Evolutionary conservation across 2,797 vertebrate genomes (phyloP), one percentile per base, ranked within the genome.

Genomic region (Etheostoma perlongum): DNA sequence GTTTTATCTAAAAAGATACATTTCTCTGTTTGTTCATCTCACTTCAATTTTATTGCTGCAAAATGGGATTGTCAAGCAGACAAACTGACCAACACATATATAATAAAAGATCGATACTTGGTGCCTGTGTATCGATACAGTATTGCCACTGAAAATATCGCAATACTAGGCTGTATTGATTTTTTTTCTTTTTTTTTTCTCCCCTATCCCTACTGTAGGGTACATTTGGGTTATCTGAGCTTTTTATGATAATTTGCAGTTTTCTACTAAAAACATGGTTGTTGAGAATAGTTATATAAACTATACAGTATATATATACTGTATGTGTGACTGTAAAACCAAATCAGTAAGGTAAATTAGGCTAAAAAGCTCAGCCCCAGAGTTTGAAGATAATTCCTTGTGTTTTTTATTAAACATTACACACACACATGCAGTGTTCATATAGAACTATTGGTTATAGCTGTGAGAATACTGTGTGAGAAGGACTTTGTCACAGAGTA

Each of bases 401-500:
- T 33, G 11, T 16, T n/a, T n/a, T 55, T 63, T 58, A 27, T 42
- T 21, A 6, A 36, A 36, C n/a, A 23, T 25, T 42, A 36, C n/a
- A 53, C 9, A 55, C 5, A 55, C 60, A 52, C 33, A 52, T 52
- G 36, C 16, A 48, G 3, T 55, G 30, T 48, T 61, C 10, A 46
- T n/a, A 33, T n/a, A 33, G n/a, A 61, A 44, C 25, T 59, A 53
- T 40, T 57, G 64, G 25, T 67, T 70, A 19, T 44, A 59, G 16
- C 21, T 59, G 67, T 23, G 46, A 21, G 14, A 2, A 64, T 55
- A 6, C 14, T 40, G 23, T 54, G 19, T 52, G n/a, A 66, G 53
- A 7, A 18, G 12, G n/a, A 15, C 10, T 69, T 59, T 72, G 16
- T n/a, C 61, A 52, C 53, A 58, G 47, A 69, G 33, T 47, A 12